Percentiles rank a stretch among this genome's conserved stretches.
These are phyloP conservation scores for Calycopis cecrops DNA, from an alignment of 1,140 invertebrate genomes.

Conservation along the genomic window DNA sequence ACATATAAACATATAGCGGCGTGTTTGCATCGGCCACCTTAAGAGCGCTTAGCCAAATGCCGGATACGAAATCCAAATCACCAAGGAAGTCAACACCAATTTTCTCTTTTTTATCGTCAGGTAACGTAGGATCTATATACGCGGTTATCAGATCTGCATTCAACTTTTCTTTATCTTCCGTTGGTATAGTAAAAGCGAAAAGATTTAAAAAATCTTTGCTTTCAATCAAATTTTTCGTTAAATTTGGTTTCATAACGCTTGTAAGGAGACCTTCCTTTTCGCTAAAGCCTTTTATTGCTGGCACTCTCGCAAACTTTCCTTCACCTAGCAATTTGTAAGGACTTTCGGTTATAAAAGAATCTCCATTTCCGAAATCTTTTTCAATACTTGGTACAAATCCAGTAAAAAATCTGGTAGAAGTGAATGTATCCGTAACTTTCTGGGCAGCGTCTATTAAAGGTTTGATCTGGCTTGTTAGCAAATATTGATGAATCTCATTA, in stretches of 20 bases:
- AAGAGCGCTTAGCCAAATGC: conserved; percentile 47
- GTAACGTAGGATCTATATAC: conserved; percentile 27
- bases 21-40: conserved; percentile 41
- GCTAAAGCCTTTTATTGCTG: conserved; percentile 71
- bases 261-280: conserved; percentile 59
- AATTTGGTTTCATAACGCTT: conserved; percentile 21
- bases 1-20: conserved; percentile 47
- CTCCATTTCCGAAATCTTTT: conserved; percentile 48
- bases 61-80: conserved; percentile 64
- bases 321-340: conserved; percentile 69
- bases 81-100: conserved; percentile 41
- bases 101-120: conserved; percentile 21
- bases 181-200: conserved; percentile 32
- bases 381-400: conserved; percentile 55
- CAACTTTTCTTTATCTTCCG: conserved; percentile 22
- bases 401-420: conserved; percentile 24
- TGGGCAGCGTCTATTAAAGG: conserved; percentile 19
- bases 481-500: conserved; percentile 28
- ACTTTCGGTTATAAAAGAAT: conserved; percentile 73
- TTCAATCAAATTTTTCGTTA: conserved; percentile 24
- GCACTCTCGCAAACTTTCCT: conserved; percentile 64
- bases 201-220: conserved; percentile 33
- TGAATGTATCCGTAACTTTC: conserved; percentile 19
- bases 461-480: conserved; percentile 21
- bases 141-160: conserved; percentile 35